Evolutionary conservation across 1,140 invertebrate species (phyloP), one percentile per base, ranked within the genome.

Genomic region (Homalodisca vitripennis): DNA sequence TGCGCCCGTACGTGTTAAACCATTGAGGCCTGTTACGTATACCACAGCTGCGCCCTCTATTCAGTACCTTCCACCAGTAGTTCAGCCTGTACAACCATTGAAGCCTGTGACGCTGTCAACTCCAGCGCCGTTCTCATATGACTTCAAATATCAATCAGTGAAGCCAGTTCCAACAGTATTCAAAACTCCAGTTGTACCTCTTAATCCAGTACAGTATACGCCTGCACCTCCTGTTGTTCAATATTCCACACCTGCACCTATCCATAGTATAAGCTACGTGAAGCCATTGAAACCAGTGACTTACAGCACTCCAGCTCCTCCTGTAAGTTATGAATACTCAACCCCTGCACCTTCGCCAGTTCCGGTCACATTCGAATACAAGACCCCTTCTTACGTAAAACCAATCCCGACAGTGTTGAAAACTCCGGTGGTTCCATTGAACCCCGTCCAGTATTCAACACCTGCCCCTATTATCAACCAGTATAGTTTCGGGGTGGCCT

Each of bases 71-170:
- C 73, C 77, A 57, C 69, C 73, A 14, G 70, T 70, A 27, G 53
- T 69, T 24, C 74, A 75, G 0, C 77, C 75, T 2, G 76, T 76
- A 32, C 69, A 72, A 62, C 75, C 78, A 41, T 22, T 60, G 3
- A 26, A 30, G 26, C 55, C 55, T 6, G 29, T 60, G 12, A 27
- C 55, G 26, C 24, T 60, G 22, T 60, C 55, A n/a, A 27, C 55
- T n/a, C 55, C 55, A 27, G 22, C 55, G 26, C 55, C 55, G 2
- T 60, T 60, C 55, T 60, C 55, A 2, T 60, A 60, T n/a, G 29
- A 30, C 55, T 51, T 10, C 74, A 77, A 67, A 72, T 60, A 71
- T 30, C 29, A 26, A 1, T 22, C 31, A 1, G 62, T 72, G 3
- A 26, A 51, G 24, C 62, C 64, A 12, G 65, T 73, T 10, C 67